Percentiles rank a stretch among this genome's conserved stretches.
Evolutionary conservation across 2,113 vertebrate species (phyloP).

Genomic region (Onychostoma macrolepis): DNA sequence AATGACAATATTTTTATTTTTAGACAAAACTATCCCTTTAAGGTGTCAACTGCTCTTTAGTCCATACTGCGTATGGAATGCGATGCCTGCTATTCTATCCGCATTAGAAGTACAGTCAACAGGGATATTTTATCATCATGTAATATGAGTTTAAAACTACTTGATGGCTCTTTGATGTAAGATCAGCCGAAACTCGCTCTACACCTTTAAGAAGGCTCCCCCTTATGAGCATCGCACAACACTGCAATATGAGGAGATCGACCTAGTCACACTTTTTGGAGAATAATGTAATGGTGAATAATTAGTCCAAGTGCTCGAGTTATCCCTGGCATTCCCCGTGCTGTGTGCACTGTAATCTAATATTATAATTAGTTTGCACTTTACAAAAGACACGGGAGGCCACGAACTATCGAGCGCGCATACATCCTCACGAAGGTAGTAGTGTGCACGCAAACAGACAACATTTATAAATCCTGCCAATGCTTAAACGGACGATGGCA

Average conservation of each 20-base stretch:
- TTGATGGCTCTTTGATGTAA: slow-evolving; percentile 35
- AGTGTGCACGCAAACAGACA: slow-evolving; percentile 26
- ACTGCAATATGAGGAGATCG: slow-evolving; percentile 45
- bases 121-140: neutral
- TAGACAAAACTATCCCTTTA: neutral
- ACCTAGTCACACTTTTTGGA: slow-evolving; percentile 43
- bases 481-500: slow-evolving; percentile 2
- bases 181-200: neutral
- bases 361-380: slow-evolving; percentile 26
- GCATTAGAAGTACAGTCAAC: neutral
- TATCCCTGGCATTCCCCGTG: slow-evolving; percentile 22
- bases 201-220: slow-evolving; percentile 48
- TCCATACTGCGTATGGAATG: slow-evolving; percentile 10
- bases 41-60: slow-evolving; percentile 62
- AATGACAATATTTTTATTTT: neutral
- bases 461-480: slow-evolving; percentile 4
- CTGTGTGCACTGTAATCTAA: neutral
- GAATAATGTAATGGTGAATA: slow-evolving; percentile 50
- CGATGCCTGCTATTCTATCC: slow-evolving; percentile 24
- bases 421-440: slow-evolving; percentile 1
- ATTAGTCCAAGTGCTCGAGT: slow-evolving; percentile 44
- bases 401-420: slow-evolving; percentile 7
- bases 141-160: slow-evolving; percentile 29
- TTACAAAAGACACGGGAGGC: neutral
- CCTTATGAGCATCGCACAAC: slow-evolving; percentile 39